phyloP scores from a whole-genome alignment of 2,888 invertebrate genomes.

The Pseudococcus viburni region DNA sequence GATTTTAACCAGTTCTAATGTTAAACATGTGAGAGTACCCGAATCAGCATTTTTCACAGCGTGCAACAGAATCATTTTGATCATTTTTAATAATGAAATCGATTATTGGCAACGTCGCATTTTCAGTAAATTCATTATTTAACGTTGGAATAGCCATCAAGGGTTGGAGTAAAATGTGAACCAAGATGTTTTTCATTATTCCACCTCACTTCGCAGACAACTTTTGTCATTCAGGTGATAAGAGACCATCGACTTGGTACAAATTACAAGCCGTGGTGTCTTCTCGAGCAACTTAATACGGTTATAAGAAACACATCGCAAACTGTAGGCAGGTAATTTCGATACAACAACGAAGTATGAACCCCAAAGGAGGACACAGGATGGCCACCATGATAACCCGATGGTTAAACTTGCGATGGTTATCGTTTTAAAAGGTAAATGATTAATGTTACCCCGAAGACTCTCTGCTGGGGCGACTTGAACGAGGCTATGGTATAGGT shows the following conservation, averaged over 20 bases:
- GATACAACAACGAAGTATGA: neutral
- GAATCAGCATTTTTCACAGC: neutral
- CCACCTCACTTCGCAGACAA: neutral
- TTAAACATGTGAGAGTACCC: neutral
- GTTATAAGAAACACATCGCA: neutral
- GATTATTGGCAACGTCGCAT: conserved; percentile 32
- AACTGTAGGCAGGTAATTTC: neutral
- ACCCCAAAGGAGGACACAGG: neutral
- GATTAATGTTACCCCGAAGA: conserved; percentile 30
- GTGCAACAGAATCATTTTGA: neutral
- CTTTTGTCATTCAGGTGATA: neutral
- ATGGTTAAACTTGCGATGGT: conserved; percentile 32
- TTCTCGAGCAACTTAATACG: neutral
- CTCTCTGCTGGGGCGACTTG: neutral
- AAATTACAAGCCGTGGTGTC: neutral
- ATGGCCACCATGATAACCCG: neutral
- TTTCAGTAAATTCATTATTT: neutral
- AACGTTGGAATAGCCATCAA: neutral
- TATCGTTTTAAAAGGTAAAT: conserved; percentile 41
- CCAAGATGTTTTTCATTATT: neutral
- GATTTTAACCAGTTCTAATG: neutral
- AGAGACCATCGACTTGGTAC: neutral
- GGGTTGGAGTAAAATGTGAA: neutral
- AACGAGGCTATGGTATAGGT: neutral
- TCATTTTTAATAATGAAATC: neutral